A percentile compares a stretch with the other conserved stretches of the same genome.
phyloP scores from a whole-genome alignment of 2,888 invertebrate genomes.

The Anaspis maculata region DNA sequence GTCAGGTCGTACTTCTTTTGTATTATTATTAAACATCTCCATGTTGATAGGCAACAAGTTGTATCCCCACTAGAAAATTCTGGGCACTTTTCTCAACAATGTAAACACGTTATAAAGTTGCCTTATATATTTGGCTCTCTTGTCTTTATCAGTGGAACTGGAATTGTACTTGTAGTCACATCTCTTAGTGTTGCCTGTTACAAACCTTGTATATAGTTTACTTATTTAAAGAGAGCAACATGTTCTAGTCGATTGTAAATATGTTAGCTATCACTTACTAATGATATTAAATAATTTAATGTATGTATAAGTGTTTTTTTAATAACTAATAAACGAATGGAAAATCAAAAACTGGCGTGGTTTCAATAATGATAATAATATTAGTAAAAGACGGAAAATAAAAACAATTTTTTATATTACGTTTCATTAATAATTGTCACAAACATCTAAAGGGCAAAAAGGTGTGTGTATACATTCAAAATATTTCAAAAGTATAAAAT shows the following conservation, averaged over 20 bases:
- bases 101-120: constrained; percentile 20
- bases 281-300: constrained; percentile 36
- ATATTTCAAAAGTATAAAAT: constrained; percentile 12
- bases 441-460: neutral
- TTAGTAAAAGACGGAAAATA: too few relatives aligned
- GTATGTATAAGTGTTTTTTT: constrained; percentile 38
- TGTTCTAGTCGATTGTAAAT: constrained; percentile 41
- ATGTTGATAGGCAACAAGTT: too few relatives aligned
- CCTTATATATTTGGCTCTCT: constrained; percentile 20
- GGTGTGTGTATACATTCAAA: too few relatives aligned
- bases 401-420: too few relatives aligned
- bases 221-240: constrained; percentile 25
- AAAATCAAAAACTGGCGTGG: too few relatives aligned
- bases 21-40: too few relatives aligned
- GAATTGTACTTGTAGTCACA: constrained; percentile 15
- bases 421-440: too few relatives aligned
- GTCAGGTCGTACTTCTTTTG: too few relatives aligned
- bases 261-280: constrained; percentile 33
- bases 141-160: constrained; percentile 10
- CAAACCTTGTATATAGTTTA: constrained; percentile 28
- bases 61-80: too few relatives aligned
- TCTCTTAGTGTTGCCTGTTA: constrained; percentile 22
- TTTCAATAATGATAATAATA: too few relatives aligned
- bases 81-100: too few relatives aligned
- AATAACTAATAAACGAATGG: constrained; percentile 30